A percentile compares a stretch with the other conserved stretches of the same genome.
Conservation (phyloP, 2,797 vertebrate genomes). For the Nyctibius grandis region DNA sequence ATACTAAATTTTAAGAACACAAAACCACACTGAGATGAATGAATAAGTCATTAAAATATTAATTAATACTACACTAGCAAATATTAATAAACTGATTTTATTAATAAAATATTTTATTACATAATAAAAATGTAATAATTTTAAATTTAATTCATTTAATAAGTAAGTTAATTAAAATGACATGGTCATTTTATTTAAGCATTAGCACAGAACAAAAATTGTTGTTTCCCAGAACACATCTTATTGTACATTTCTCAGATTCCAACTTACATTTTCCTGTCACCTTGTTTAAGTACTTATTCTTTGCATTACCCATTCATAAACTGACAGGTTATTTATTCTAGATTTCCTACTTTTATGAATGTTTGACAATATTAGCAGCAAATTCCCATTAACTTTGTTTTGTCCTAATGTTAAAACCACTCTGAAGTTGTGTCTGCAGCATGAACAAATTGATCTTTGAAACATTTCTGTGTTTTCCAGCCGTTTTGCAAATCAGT, state of each 20-base stretch:
- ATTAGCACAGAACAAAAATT: not conserved
- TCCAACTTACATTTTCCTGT: not conserved
- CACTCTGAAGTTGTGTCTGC: fast-evolving
- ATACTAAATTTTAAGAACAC: not conserved
- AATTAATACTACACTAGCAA: not conserved
- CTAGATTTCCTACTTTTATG: not conserved
- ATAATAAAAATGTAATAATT: not conserved
- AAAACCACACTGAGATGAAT: not conserved
- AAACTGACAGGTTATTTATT: not conserved
- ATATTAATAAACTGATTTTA: not conserved
- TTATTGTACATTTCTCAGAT: not conserved
- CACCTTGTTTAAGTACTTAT: not conserved
- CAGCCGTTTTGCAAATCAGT: conserved; percentile 83
- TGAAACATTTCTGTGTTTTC: not conserved
- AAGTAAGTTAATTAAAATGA: not conserved
- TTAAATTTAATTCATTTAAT: not conserved
- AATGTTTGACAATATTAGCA: not conserved
- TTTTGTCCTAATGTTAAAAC: fast-evolving
- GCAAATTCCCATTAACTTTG: no score
- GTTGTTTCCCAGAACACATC: not conserved
- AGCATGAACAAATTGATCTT: fast-evolving
- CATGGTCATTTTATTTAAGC: not conserved
- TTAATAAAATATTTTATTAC: not conserved
- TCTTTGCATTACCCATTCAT: not conserved
- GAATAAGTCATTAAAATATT: not conserved